A percentile compares a stretch with the other conserved stretches of the same genome.
phyloP scores from a whole-genome alignment of 1,140 invertebrate genomes.

The Vanessa atalanta region DNA sequence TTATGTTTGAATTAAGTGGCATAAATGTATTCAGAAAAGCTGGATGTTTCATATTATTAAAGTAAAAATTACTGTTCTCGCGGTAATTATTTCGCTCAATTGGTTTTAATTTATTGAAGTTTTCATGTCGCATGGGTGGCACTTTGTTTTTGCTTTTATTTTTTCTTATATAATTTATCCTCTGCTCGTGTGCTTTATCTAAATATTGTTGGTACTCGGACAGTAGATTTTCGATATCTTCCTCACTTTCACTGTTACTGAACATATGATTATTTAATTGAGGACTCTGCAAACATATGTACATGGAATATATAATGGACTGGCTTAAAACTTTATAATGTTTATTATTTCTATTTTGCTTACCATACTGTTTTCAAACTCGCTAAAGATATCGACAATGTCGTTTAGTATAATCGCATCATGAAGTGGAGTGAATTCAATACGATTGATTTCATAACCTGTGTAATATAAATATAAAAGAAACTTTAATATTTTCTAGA shows the following conservation, averaged over 20 bases:
- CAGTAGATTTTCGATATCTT: conserved; percentile 64
- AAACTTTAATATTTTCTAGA: not conserved
- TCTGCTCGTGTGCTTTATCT: conserved; percentile 68
- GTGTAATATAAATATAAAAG: not conserved
- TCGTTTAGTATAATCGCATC: conserved; percentile 70
- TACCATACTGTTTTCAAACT: conserved; percentile 66
- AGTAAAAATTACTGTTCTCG: conserved; percentile 32
- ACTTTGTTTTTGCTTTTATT: conserved; percentile 67
- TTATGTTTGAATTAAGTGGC: conserved; percentile 15
- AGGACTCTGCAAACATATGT: conserved; percentile 50
- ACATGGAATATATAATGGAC: not conserved
- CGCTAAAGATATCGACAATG: conserved; percentile 67
- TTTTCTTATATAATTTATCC: conserved; percentile 56
- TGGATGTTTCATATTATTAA: conserved; percentile 17
- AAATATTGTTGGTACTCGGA: conserved; percentile 69
- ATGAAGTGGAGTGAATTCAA: conserved; percentile 56
- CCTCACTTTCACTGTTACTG: conserved; percentile 62
- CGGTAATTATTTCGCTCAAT: conserved; percentile 40
- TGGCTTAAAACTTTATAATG: not conserved
- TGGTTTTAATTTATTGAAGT: conserved; percentile 53
- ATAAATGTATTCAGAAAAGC: conserved; percentile 13
- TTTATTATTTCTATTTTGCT: conserved; percentile 33
- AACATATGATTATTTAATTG: conserved; percentile 43
- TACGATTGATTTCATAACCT: conserved; percentile 46
- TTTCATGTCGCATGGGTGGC: conserved; percentile 59